These are phyloP conservation scores for Camptogramma bilineatum DNA, from an alignment of 2,888 invertebrate species.

Conservation along the genomic window DNA sequence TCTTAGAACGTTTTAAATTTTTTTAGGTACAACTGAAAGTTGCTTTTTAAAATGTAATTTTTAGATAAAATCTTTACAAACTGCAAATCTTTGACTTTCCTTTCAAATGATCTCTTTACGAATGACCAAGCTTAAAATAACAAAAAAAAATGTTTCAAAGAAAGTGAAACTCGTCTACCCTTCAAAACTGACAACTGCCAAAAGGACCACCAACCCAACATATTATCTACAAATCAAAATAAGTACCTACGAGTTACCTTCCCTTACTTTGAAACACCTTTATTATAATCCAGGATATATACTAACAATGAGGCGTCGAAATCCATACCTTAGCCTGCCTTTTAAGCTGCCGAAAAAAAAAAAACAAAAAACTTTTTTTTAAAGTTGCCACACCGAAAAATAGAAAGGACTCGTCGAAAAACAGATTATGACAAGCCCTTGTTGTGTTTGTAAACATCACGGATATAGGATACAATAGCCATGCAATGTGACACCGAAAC, in stretches of 20 bases:
- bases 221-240: slow-evolving; percentile 67
- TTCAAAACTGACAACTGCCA: slow-evolving; percentile 72
- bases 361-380: slow-evolving; percentile 65
- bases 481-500: slow-evolving; percentile 82
- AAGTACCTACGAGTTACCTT: slow-evolving; percentile 70
- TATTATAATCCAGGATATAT: slow-evolving; percentile 72
- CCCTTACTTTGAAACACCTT: slow-evolving; percentile 75
- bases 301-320: slow-evolving; percentile 82
- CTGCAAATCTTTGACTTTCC: slow-evolving; percentile 22
- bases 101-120: slow-evolving; percentile 18
- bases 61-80: background rate
- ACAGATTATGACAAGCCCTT: slow-evolving; percentile 84
- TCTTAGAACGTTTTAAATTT: no score
- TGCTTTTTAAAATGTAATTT: no score
- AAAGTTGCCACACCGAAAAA: slow-evolving; percentile 79
- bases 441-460: slow-evolving; percentile 84
- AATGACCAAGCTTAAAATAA: slow-evolving; percentile 13
- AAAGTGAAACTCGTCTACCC: slow-evolving; percentile 70
- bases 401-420: slow-evolving; percentile 78
- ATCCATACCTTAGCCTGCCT: slow-evolving; percentile 80
- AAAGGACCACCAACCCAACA: slow-evolving; percentile 72
- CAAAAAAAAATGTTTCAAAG: slow-evolving; percentile 49
- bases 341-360: slow-evolving; percentile 66
- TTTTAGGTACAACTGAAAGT: no score
- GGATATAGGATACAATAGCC: slow-evolving; percentile 67